phyloP scores from a whole-genome alignment of 2,888 invertebrate genomes.

The Mycalesis mineus region DNA sequence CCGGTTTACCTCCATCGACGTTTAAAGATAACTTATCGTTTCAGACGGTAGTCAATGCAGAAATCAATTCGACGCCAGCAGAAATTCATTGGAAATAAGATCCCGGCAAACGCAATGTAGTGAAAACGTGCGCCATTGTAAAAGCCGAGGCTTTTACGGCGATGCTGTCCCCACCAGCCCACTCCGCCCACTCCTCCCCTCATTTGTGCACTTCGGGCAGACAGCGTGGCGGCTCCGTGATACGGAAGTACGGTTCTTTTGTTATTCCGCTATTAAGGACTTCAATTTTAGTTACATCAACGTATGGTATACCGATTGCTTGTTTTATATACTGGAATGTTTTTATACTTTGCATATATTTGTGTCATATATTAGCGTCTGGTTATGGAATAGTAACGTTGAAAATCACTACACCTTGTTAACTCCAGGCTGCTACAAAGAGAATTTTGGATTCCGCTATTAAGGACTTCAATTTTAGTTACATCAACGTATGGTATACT shows the following conservation, averaged over 20 bases:
- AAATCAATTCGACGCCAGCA: conserved; percentile 43
- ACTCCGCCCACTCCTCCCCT: conserved; percentile 15
- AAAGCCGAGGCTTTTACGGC: conserved; percentile 51
- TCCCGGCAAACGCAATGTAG: conserved; percentile 56
- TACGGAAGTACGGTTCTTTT: conserved; percentile 12
- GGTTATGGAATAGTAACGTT: too few relatives aligned
- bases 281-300: conserved; percentile 7
- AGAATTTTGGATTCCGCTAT: not conserved
- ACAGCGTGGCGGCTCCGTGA: conserved; percentile 32
- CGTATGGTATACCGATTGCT: not conserved
- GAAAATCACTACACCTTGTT: too few relatives aligned
- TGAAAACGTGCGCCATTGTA: conserved; percentile 62
- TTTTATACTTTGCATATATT: not conserved
- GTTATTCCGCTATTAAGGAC: conserved; percentile 7
- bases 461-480: conserved; percentile 11
- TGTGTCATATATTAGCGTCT: too few relatives aligned
- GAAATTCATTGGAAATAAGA: conserved; percentile 61
- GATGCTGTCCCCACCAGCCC: conserved; percentile 27
- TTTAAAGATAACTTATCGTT: conserved; percentile 21
- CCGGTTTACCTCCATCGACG: conserved; percentile 5
- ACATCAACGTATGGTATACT: not conserved
- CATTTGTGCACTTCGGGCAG: conserved; percentile 24
- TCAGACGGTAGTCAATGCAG: conserved; percentile 18
- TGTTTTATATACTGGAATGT: not conserved
- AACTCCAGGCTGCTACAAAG: too few relatives aligned